Conservation (phyloP, 2,797 vertebrate genomes). For the Kryptolebias ocellatus region DNA sequence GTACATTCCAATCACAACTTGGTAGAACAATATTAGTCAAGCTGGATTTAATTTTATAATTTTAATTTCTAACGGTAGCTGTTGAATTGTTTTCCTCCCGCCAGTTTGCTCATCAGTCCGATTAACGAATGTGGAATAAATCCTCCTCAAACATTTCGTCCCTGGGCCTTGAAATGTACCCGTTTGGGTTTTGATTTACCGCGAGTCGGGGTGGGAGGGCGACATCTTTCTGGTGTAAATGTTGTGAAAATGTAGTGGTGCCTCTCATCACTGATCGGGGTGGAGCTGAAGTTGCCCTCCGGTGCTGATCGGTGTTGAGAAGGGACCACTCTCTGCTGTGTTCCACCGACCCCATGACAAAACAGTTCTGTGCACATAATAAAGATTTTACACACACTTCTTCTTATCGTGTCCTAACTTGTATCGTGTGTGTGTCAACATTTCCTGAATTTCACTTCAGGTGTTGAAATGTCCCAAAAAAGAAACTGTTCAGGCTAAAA, state of each 20-base stretch:
- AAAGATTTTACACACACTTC: slow-evolving; percentile 81
- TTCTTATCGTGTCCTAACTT: not conserved
- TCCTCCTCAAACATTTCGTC: slow-evolving; percentile 52
- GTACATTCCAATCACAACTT: slow-evolving; percentile 77
- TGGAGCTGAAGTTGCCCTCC: slow-evolving; percentile 57
- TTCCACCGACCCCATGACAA: slow-evolving; percentile 76
- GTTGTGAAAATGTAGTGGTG: slow-evolving; percentile 83
- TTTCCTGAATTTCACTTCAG: slow-evolving; percentile 5
- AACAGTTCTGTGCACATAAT: slow-evolving; percentile 86
- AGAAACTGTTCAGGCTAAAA: not conserved
- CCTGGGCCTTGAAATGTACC: slow-evolving; percentile 56
- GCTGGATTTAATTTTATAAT: slow-evolving; percentile 44
- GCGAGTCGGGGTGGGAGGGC: slow-evolving; percentile 3
- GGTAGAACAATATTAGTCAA: slow-evolving; percentile 69
- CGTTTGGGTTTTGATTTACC: slow-evolving; percentile 30
- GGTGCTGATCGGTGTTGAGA: slow-evolving; percentile 59
- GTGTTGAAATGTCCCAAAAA: slow-evolving; percentile 1
- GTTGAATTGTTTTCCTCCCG: slow-evolving; percentile 45
- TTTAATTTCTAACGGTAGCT: slow-evolving; percentile 51
- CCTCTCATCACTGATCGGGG: slow-evolving; percentile 76
- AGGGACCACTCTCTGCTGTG: slow-evolving; percentile 71
- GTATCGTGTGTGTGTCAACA: not conserved
- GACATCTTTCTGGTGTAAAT: slow-evolving; percentile 79
- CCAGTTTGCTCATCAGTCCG: slow-evolving; percentile 64
- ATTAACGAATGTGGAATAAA: slow-evolving; percentile 74